phyloP scores from a whole-genome alignment of 2,888 invertebrate species.

The Seladonia tumulorum region DNA sequence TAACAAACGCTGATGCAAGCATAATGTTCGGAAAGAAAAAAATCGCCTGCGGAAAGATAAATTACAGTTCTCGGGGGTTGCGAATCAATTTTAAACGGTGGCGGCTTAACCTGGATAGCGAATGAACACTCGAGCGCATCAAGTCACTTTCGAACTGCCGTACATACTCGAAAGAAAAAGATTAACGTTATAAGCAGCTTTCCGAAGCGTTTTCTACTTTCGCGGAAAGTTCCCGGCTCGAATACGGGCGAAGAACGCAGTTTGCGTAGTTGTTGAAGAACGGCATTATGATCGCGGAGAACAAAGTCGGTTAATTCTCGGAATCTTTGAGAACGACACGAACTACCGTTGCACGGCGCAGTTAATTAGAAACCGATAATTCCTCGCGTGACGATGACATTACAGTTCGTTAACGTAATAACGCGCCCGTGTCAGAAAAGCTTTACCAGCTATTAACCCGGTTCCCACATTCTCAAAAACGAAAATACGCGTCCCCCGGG shows the following conservation, averaged over 20 bases:
- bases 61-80: neutral
- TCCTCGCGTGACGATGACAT: conserved; percentile 39
- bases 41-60: neutral
- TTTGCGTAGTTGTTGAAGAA: neutral
- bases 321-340: neutral
- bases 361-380: conserved; percentile 52
- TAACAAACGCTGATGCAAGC: neutral
- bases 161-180: conserved; percentile 9
- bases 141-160: neutral
- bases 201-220: neutral
- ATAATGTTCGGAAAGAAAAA: neutral
- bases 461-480: conserved; percentile 33
- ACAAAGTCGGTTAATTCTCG: neutral
- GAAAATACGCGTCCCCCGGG: neutral
- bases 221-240: conserved; percentile 11
- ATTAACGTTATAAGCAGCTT: conserved; percentile 9
- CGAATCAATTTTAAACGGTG: neutral
- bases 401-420: conserved; percentile 38
- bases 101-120: too few species aligned
- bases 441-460: conserved; percentile 15
- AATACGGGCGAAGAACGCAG: neutral
- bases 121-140: neutral
- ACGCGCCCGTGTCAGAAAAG: neutral
- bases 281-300: conserved; percentile 28
- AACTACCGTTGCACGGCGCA: conserved; percentile 1